Evolutionary conservation across 2,888 invertebrate species (phyloP).

Genomic region (Syritta pipiens): DNA sequence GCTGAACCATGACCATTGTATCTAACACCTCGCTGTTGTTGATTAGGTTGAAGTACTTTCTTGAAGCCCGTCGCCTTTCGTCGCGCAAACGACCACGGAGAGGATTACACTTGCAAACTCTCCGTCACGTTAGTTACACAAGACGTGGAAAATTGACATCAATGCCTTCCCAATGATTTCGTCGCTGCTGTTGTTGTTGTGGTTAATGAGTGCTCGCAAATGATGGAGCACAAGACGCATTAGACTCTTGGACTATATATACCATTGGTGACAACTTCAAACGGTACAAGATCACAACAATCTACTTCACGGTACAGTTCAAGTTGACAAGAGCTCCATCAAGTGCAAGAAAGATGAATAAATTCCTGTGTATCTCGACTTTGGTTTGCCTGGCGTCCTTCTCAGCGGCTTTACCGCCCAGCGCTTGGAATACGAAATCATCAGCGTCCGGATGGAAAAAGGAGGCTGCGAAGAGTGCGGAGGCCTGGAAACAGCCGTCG

Average conservation of each 20-base stretch:
- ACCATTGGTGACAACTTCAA: conserved; percentile 15
- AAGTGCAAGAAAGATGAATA: conserved; percentile 10
- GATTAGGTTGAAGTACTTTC: conserved; percentile 39
- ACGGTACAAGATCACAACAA: conserved; percentile 35
- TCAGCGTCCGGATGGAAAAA: conserved; percentile 33
- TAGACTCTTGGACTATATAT: conserved; percentile 47
- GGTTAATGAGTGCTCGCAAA: conserved; percentile 30
- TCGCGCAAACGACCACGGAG: conserved; percentile 27
- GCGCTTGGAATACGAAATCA: conserved; percentile 23
- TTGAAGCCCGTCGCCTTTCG: conserved; percentile 24
- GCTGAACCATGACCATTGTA: conserved; percentile 31
- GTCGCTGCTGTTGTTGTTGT: conserved; percentile 29
- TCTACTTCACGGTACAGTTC: conserved; percentile 42
- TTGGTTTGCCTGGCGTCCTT: conserved; percentile 24
- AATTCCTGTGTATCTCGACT: conserved; percentile 30
- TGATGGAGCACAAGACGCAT: too few species aligned
- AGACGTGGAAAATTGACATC: conserved; percentile 45
- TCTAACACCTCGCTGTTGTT: conserved; percentile 19
- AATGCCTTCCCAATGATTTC: conserved; percentile 25
- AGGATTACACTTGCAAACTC: conserved; percentile 41
- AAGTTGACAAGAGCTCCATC: neutral
- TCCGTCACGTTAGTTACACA: conserved; percentile 39
- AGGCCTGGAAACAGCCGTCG: conserved; percentile 9
- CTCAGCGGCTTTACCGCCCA: conserved; percentile 9
- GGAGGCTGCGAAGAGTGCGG: neutral